Evolutionary conservation across 2,888 invertebrate genomes (phyloP), one percentile per base, ranked within the genome.

Genomic region (Caenorhabditis sp.): DNA sequence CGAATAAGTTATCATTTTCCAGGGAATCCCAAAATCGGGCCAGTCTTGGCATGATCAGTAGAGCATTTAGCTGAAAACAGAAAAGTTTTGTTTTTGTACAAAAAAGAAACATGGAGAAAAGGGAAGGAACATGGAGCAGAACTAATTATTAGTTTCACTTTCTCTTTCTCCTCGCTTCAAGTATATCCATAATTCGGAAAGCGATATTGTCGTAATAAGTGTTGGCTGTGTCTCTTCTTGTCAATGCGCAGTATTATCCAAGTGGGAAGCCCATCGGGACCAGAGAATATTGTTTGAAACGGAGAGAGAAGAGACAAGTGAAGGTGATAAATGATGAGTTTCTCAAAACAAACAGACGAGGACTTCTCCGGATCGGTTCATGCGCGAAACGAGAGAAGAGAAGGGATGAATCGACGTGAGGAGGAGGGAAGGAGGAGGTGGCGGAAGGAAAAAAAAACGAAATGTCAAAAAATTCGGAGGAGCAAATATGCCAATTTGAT

Each of bases 11-110:
- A 41, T 84, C 86, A 66, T 83, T 85, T 70, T 86, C 86, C 44
- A 86, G 63, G 16, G 86, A 86, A 68, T 86, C 86, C 86, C 86
- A 86, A 68, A 83, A 86, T 24, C 86, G 82, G 64, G 86, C 86
- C 64, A 86, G 68, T 28, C 84, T 64, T 7, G 84, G 28, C 84
- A 84, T 84, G 35, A 31, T 70, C n/a, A 70, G 54, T 14, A 44
- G 63, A 70, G 49, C 77, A 77, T 77, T 38, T 63, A 69, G 77
- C 69, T 69, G 69, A 16, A 68, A 68, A 68, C 7, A n/a, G n/a
- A 7, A 31, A 38, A 12, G 5, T 69, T 54, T 69, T 26, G 54
- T 54, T 54, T 54, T 26, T 8, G 2, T 8, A 28, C 56, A 54
- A 69, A 16, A 10, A 26, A 22, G 2, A 31, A n/a, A n/a, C 10